phyloP scores from a whole-genome alignment of 1,140 invertebrate genomes.

The Macrostomum lignano region DNA sequence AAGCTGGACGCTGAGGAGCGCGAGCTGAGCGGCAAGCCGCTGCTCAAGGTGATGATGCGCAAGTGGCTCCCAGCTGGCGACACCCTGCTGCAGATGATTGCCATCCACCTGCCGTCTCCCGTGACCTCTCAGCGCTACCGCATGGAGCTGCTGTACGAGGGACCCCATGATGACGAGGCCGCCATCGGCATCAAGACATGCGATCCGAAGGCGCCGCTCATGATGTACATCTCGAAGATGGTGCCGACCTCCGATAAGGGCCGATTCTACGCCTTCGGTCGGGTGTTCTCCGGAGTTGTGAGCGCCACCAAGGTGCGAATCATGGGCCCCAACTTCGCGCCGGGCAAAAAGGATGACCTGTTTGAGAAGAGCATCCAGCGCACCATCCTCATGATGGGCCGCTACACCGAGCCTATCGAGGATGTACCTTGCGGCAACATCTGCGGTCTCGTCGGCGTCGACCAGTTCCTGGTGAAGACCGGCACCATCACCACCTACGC shows the following conservation, averaged over 20 bases:
- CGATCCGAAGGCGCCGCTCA: slow-evolving; percentile 74
- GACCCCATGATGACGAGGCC: slow-evolving; percentile 73
- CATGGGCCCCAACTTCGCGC: slow-evolving; percentile 73
- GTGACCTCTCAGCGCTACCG: slow-evolving; percentile 94
- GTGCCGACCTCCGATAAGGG: slow-evolving; percentile 97
- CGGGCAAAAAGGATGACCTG: slow-evolving; percentile 93
- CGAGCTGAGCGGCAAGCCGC: slow-evolving; percentile 45
- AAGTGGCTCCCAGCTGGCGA: slow-evolving; percentile 97
- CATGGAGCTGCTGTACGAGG: slow-evolving; percentile 78
- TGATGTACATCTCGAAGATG: slow-evolving; percentile 99
- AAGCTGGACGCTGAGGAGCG: slow-evolving; percentile 70
- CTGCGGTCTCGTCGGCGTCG: slow-evolving; percentile 93
- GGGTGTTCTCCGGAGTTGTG: slow-evolving; percentile 77
- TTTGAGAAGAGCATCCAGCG: slow-evolving; percentile 93
- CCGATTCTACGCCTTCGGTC: slow-evolving; percentile 96
- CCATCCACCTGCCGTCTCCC: slow-evolving; percentile 90
- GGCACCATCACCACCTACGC: slow-evolving; percentile 96
- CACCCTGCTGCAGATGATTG: slow-evolving; percentile 97
- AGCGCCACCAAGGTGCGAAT: slow-evolving; percentile 56
- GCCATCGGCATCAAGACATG: slow-evolving; percentile 57
- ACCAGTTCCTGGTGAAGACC: slow-evolving; percentile 96
- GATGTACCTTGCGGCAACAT: slow-evolving; percentile 98
- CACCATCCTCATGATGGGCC: slow-evolving; percentile 99
- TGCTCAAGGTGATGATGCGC: slow-evolving; percentile 49
- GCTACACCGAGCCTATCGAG: slow-evolving; percentile 94